These are phyloP conservation scores for Peromyscus aztecus DNA, from an alignment of 2,797 vertebrate genomes.

Conservation along the genomic window DNA sequence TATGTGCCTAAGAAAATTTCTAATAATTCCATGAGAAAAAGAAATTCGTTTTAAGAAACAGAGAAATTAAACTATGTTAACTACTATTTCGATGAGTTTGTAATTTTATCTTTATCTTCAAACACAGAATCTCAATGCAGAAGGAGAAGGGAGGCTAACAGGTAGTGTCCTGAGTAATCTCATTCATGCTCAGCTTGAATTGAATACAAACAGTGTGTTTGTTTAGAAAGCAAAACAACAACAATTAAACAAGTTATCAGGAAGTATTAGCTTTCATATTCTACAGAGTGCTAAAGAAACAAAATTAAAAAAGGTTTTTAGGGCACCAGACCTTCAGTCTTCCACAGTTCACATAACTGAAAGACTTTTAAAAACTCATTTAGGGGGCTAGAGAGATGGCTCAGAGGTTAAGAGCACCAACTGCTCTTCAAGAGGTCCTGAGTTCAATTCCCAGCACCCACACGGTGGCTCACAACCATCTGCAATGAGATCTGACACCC, in stretches of 20 bases:
- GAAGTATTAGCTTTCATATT: slow-evolving; percentile 73
- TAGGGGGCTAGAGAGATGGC: too few species aligned
- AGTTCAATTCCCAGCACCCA: too few species aligned
- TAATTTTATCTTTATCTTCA: slow-evolving; percentile 58
- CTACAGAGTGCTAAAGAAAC: slow-evolving; percentile 73
- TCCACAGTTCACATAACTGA: neutral
- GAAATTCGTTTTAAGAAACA: slow-evolving; percentile 2
- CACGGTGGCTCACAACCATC: too few species aligned
- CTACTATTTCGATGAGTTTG: slow-evolving; percentile 42
- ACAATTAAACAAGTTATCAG: neutral
- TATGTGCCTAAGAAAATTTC: neutral
- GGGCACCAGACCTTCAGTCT: slow-evolving; percentile 12
- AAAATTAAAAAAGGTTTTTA: slow-evolving; percentile 64
- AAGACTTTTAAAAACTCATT: neutral
- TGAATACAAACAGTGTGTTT: slow-evolving; percentile 36
- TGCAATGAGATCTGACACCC: too few species aligned
- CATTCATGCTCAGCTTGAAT: neutral
- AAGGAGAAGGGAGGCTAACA: slow-evolving; percentile 27
- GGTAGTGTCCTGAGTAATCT: neutral
- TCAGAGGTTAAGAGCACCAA: too few species aligned
- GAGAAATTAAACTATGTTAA: neutral
- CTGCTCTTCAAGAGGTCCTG: too few species aligned
- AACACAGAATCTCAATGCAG: neutral
- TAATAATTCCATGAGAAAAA: slow-evolving; percentile 17
- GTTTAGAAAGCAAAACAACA: neutral